phyloP scores from a whole-genome alignment of 2,888 invertebrate genomes.

The Volucella bombylans region DNA sequence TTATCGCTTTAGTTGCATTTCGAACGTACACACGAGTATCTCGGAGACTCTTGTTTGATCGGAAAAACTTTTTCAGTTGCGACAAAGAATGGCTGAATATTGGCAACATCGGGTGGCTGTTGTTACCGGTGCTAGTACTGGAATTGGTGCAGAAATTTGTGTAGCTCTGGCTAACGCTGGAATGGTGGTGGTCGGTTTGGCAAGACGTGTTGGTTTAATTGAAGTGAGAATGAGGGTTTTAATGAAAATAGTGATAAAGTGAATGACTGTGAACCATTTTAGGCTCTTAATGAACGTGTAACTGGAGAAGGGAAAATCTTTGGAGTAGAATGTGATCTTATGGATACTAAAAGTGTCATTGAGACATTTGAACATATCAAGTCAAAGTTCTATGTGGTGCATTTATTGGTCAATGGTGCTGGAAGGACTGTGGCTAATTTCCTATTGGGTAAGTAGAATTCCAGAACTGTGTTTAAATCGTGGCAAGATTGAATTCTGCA shows the following conservation, averaged over 20 bases:
- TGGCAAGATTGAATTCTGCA: too few relatives aligned
- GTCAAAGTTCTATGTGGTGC: slow-evolving; percentile 78
- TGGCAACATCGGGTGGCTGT: slow-evolving; percentile 81
- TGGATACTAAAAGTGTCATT: slow-evolving; percentile 78
- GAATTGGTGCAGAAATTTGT: slow-evolving; percentile 82
- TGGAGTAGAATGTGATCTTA: slow-evolving; percentile 80
- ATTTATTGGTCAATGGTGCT: slow-evolving; percentile 82
- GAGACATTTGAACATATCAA: slow-evolving; percentile 79
- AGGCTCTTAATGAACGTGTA: slow-evolving; percentile 79
- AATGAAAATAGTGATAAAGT: not conserved
- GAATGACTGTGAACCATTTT: slow-evolving; percentile 33
- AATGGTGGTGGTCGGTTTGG: slow-evolving; percentile 84
- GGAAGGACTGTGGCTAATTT: slow-evolving; percentile 81
- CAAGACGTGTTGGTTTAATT: slow-evolving; percentile 83
- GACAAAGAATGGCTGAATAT: slow-evolving; percentile 65
- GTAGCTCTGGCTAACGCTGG: slow-evolving; percentile 82
- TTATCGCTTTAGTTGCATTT: slow-evolving; percentile 47
- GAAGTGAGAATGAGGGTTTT: slow-evolving; percentile 78
- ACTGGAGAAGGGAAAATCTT: slow-evolving; percentile 80
- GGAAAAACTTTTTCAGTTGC: not conserved
- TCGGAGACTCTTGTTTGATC: not conserved
- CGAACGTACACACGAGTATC: not conserved
- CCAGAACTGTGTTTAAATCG: not conserved
- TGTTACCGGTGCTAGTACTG: slow-evolving; percentile 83
- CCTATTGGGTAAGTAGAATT: slow-evolving; percentile 76